Base-by-base conservation (phyloP, 1,140 invertebrate species). In the Lamellibrachia luymesi region DNA sequence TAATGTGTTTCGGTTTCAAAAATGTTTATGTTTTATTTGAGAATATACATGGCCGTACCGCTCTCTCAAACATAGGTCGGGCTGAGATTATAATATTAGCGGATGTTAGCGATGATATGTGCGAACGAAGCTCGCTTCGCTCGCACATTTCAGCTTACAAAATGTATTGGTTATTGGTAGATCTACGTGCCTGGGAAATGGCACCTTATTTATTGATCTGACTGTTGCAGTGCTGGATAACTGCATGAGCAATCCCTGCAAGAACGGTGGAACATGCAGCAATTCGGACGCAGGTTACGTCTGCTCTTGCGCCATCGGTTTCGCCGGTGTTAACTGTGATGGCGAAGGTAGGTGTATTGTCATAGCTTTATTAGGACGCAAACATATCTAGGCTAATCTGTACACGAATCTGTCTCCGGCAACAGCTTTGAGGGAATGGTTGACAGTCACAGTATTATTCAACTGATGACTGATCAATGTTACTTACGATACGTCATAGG, bases 181-280 rank as follows among this genome's bases (percentile, higher is more conserved):
- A 38, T 38, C 38, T 38, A 38, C 38, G 38, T 38, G 38, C 38
- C 38, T 38, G 38, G 38, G 38, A 1, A 17, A 80, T 10, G 13
- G 0, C 64, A 80, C 64, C 13, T 80, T 80, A 80, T 80, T 17
- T 80, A 56, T 2, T 2, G 13, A 80, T 2, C 17, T 38, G 17
- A 2, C 17, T 80, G 64, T 80, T 80, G 13, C 64, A 80, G 64
- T 80, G 64, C 25, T 80, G 64, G 98, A 99, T 96, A 98, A 99
- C 96, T 99, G 98, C 95, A 96, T 97, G 50, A 97, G 97, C 1
- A 97, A 98, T 94, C 97, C 98, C 0, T 99, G 99, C 95, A 96
- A 97, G 91, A 98, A 99, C 96, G 98, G 98, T 7, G 98, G 98
- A 13, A 98, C 98, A 92, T 99, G 99, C 96, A 97, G 98, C 27